These are phyloP conservation scores for Artibeus lituratus DNA, from an alignment of 2,797 vertebrate genomes.

Conservation along the genomic window DNA sequence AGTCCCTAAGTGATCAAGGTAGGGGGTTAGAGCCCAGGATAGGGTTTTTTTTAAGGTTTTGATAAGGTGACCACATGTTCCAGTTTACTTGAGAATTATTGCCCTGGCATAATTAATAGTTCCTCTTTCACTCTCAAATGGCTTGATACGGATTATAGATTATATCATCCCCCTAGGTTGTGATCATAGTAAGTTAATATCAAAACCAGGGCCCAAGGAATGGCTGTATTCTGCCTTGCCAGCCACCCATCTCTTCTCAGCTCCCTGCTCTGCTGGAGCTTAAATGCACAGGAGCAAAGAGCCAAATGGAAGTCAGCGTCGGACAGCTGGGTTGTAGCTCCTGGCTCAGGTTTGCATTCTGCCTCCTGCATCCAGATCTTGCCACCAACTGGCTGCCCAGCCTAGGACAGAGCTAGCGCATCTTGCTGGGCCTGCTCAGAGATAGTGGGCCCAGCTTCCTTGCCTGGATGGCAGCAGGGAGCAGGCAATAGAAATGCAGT, in stretches of 20 bases:
- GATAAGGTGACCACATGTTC: not conserved
- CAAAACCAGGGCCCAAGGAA: not conserved
- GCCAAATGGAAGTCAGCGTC: not conserved
- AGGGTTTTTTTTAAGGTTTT: not conserved
- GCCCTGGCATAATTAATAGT: not conserved
- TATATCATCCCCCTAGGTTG: not conserved
- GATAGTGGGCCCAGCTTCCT: not conserved
- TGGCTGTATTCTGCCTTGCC: not conserved
- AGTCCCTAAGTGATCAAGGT: not conserved
- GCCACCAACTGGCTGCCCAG: not conserved
- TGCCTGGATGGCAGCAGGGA: not conserved
- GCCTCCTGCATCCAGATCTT: not conserved
- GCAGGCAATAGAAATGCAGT: not conserved
- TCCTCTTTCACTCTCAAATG: not conserved
- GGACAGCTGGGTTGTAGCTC: not conserved
- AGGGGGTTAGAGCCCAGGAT: not conserved
- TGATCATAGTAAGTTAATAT: not conserved
- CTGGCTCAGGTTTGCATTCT: not conserved
- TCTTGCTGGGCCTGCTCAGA: not conserved
- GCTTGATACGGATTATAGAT: not conserved
- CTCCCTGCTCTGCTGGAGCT: not conserved
- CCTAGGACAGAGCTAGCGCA: not conserved
- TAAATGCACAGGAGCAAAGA: not conserved
- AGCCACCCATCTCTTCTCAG: not conserved
- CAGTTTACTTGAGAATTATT: not conserved